Evolutionary conservation across 2,113 vertebrate species (phyloP), one percentile per base, ranked within the genome.

Genomic region (Sorex fumeus): DNA sequence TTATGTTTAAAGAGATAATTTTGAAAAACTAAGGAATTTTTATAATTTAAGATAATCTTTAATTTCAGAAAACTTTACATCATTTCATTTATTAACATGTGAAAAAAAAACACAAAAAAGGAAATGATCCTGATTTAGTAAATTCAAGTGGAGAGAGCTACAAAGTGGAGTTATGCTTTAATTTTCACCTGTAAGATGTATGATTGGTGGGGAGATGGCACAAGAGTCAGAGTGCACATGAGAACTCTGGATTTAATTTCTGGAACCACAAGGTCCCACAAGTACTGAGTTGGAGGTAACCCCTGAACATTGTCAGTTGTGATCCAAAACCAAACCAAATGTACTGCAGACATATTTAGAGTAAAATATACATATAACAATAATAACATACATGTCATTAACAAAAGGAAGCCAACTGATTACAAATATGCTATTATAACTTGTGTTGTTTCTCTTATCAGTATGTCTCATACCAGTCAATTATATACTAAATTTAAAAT

Each of bases 41-140:
- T 64, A 87, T 13, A 40, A 66, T 90, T 79, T 36, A 85, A 97
- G 85, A 8, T 76, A 82, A 87, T 53, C 57, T 89, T 78, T 82
- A 85, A 30, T 93, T 84, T 67, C 40, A 87, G 62, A 40, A 82
- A 88, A 89, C 21, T 77, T 40, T 77, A 70, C 1, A 34, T 30
- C 64, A 88, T 84, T 25, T 13, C 23, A 72, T 62, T 40, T 28
- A 75, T 67, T 81, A 77, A 77, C 19, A 43, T n/a, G 4, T 47
- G 23, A 40, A 74, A 79, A 3, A 88, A 53, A 85, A 45, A 66
- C 64, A 30, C 28, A 66, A 4, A 28, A 28, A 19, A 23, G 60
- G 8, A 66, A 66, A 30, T 64, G 64, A 85, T 50, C 30, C 47
- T 47, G 72, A 6, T 87, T 64, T 74, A 67, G 70, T 53, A 89